phyloP scores from a whole-genome alignment of 2,797 vertebrate species.

The Pagetopsis macropterus region DNA sequence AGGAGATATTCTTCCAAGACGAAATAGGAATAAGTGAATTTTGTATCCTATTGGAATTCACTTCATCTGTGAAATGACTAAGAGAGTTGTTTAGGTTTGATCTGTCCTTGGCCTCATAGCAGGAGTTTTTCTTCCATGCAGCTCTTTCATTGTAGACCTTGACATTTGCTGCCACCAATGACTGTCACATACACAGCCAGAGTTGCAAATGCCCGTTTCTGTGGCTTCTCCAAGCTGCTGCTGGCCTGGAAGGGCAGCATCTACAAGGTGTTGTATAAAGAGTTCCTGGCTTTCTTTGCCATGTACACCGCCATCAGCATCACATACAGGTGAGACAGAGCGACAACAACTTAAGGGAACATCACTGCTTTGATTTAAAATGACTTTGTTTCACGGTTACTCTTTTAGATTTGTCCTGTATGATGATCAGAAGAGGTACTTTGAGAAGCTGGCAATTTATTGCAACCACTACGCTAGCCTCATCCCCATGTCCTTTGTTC shows the following conservation, averaged over 20 bases:
- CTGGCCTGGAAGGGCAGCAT: slow-evolving; percentile 95
- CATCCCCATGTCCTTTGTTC: slow-evolving; percentile 93
- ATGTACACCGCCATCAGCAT: slow-evolving; percentile 90
- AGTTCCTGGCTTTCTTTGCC: slow-evolving; percentile 91
- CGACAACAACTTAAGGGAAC: neutral
- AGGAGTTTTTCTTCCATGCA: slow-evolving; percentile 16
- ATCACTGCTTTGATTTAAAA: neutral
- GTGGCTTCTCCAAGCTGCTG: slow-evolving; percentile 93
- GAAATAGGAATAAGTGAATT: neutral
- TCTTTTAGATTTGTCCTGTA: slow-evolving; percentile 82
- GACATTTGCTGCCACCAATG: slow-evolving; percentile 75
- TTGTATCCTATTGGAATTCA: neutral
- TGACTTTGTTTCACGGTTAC: neutral
- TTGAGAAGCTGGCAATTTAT: slow-evolving; percentile 95
- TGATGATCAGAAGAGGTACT: slow-evolving; percentile 89
- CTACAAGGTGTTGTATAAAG: slow-evolving; percentile 94
- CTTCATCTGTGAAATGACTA: neutral
- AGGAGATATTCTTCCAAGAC: neutral
- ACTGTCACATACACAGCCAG: slow-evolving; percentile 94
- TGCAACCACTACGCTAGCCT: slow-evolving; percentile 94
- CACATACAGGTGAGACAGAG: slow-evolving; percentile 87
- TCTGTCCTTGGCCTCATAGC: neutral
- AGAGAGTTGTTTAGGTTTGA: neutral
- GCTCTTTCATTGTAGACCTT: slow-evolving; percentile 6
- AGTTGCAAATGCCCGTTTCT: slow-evolving; percentile 92